These are phyloP conservation scores for Biston betularia DNA, from an alignment of 2,888 invertebrate genomes.

Conservation along the genomic window DNA sequence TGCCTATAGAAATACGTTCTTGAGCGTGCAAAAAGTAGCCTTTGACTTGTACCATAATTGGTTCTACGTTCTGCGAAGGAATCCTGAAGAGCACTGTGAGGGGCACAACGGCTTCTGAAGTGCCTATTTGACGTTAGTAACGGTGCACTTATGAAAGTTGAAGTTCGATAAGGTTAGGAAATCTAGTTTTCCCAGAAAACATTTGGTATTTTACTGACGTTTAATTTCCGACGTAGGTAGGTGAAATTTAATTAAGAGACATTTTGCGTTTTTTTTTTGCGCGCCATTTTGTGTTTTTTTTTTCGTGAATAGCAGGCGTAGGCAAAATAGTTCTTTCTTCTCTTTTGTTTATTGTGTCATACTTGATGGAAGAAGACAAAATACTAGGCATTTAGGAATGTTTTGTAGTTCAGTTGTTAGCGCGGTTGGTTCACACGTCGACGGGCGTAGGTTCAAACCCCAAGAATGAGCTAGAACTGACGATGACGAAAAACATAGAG, in stretches of 20 bases:
- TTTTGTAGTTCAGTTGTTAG: too few relatives aligned
- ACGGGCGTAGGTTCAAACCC: too few relatives aligned
- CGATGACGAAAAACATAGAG: too few relatives aligned
- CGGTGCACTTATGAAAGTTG: constrained; percentile 7
- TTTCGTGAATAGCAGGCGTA: too few relatives aligned
- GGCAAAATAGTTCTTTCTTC: too few relatives aligned
- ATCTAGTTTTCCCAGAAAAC: neutral
- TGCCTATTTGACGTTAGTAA: constrained; percentile 11
- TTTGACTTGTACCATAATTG: constrained; percentile 13
- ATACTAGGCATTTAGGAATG: too few relatives aligned
- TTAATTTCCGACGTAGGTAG: neutral
- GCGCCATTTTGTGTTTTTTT: too few relatives aligned
- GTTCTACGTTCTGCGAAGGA: constrained; percentile 10
- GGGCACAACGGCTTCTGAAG: constrained; percentile 10
- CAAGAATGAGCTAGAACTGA: too few relatives aligned
- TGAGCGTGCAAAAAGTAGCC: constrained; percentile 6
- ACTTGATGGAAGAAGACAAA: too few relatives aligned
- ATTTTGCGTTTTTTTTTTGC: too few relatives aligned
- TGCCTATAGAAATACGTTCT: constrained; percentile 1
- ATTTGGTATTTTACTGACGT: neutral
- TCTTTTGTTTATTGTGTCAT: too few relatives aligned
- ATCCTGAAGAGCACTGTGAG: constrained; percentile 1
- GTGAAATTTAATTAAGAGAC: neutral
- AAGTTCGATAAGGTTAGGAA: neutral
- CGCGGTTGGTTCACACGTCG: too few relatives aligned